Evolutionary conservation across 2,797 vertebrate species (phyloP).

Genomic region (Amazona ochrocephala): DNA sequence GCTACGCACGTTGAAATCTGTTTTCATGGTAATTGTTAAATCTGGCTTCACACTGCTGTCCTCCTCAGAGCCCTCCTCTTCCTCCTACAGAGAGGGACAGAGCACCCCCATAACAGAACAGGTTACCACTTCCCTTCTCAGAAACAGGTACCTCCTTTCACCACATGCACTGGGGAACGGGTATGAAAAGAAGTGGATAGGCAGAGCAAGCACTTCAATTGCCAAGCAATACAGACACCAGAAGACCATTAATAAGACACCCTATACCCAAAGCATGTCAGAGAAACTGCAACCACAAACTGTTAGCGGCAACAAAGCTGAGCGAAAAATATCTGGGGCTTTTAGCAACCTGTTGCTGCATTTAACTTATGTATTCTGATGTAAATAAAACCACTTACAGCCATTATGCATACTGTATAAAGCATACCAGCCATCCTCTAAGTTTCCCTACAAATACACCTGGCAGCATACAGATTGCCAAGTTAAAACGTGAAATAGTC

Average conservation of each 20-base stretch:
- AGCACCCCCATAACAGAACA: background rate
- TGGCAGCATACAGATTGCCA: background rate
- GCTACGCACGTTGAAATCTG: slow-evolving; percentile 84
- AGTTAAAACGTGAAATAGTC: background rate
- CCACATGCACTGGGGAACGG: slow-evolving; percentile 20
- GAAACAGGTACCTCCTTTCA: background rate
- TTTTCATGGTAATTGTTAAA: slow-evolving; percentile 81
- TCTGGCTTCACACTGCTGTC: slow-evolving; percentile 83
- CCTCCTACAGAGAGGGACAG: slow-evolving; percentile 80
- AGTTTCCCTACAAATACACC: background rate
- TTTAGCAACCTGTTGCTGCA: background rate
- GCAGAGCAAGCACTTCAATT: slow-evolving; percentile 18
- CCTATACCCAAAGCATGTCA: background rate
- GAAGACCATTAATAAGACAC: slow-evolving; percentile 12
- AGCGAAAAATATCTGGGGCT: background rate
- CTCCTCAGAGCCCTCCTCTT: slow-evolving; percentile 94
- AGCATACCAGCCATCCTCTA: background rate
- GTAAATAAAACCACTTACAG: background rate
- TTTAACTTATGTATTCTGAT: background rate
- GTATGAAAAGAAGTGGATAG: background rate
- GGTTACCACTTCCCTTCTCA: slow-evolving; percentile 21
- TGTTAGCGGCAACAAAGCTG: background rate
- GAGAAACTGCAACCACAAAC: background rate
- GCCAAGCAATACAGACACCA: slow-evolving; percentile 35
- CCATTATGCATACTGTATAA: background rate